Conservation (phyloP, 1,140 invertebrate species). For the Nilaparvata lugens region DNA sequence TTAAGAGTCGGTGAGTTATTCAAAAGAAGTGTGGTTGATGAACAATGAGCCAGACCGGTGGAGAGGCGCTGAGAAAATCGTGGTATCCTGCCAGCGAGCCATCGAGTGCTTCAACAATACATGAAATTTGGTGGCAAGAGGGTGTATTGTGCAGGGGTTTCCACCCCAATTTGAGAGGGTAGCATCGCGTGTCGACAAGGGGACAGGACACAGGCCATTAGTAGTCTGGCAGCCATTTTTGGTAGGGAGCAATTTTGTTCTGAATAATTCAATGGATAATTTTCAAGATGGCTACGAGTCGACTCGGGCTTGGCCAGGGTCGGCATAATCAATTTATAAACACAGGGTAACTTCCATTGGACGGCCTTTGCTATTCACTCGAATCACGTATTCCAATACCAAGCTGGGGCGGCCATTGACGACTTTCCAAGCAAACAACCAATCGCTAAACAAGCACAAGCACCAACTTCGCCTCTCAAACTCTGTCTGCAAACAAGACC, state of each 20-base stretch:
- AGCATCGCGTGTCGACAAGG: not conserved
- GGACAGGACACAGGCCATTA: not conserved
- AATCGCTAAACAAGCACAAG: too few species aligned
- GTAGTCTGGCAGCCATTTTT: not conserved
- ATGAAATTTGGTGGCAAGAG: not conserved
- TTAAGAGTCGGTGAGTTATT: too few species aligned
- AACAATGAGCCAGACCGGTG: too few species aligned
- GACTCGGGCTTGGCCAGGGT: not conserved
- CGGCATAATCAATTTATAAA: conserved; percentile 2
- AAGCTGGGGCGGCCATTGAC: not conserved
- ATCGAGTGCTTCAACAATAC: too few species aligned
- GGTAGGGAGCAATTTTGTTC: not conserved
- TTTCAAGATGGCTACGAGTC: conserved; percentile 1
- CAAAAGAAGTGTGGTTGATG: too few species aligned
- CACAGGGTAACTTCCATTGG: conserved; percentile 2
- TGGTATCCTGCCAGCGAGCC: too few species aligned
- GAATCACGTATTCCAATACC: not conserved
- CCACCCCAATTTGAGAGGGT: conserved; percentile 1
- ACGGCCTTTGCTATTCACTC: not conserved
- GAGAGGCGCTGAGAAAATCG: too few species aligned
- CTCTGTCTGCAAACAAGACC: too few species aligned
- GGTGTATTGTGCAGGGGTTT: not conserved
- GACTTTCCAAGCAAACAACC: too few species aligned
- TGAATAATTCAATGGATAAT: conserved; percentile 2
- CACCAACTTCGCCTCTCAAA: too few species aligned